Base-by-base conservation (phyloP, 2,113 vertebrate genomes). In the Tachysurus vachellii region DNA sequence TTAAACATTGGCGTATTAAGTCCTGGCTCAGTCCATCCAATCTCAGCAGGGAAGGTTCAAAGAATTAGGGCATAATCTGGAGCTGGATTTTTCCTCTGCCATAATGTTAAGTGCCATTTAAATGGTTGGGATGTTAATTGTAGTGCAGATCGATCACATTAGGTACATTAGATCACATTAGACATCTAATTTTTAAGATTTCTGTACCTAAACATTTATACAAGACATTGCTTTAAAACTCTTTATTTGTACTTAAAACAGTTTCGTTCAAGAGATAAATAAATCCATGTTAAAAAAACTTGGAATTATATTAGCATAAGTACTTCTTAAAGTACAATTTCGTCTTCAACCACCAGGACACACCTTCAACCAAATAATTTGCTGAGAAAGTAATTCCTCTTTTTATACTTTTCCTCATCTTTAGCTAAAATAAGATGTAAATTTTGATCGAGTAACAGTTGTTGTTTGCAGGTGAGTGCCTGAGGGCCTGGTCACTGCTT, bases 401-500 rank as follows among this genome's bases (percentile, higher is more conserved):
- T 76, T n/a, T 76, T 6, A 14, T 75, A 11, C 1, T n/a, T 54
- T 28, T 50, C 50, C 5, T 28, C 1, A n/a, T 79, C 17, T 16
- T 28, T 28, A 0, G 0, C 2, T 9, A 28, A 79, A 79, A 5
- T 54, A 26, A 76, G 21, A 31, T 19, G 1, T 2, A 17, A 31
- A 70, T 28, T n/a, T 64, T 70, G 14, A 70, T 36, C 2, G 36
- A 36, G 36, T 36, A 36, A 36, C 36, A 36, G 36, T 36, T 76
- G 73, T 14, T 77, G 42, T 57, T 54, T 85, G 70, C 79, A 87
- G 82, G 89, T 89, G 83, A 80, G 62, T 42, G 70, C 68, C 73
- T 80, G 36, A 77, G 76, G 88, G 80, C 54, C 50, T 80, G 82
- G 85, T 36, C 85, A 88, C 80, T 84, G n/a, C 85, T 89, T 89